Evolutionary conservation across 2,888 invertebrate genomes (phyloP).

Genomic region (Drosophila flavopinicola): DNA sequence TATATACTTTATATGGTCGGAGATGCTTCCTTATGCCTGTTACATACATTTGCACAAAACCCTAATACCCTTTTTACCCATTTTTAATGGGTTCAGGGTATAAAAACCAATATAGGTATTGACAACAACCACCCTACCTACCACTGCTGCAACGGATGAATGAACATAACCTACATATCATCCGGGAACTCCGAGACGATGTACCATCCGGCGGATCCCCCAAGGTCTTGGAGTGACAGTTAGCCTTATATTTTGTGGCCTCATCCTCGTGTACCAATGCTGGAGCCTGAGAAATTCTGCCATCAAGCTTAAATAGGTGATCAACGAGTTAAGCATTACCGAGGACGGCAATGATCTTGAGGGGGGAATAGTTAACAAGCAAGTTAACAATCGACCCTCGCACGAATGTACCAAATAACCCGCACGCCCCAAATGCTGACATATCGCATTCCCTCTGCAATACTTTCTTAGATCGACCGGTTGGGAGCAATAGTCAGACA

Average conservation of each 20-base stretch:
- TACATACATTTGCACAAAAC: no score
- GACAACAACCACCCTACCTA: no score
- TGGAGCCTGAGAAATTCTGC: neutral
- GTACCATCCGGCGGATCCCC: no score
- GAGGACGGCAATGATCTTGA: slow-evolving; percentile 2
- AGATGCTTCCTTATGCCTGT: no score
- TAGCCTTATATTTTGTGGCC: neutral
- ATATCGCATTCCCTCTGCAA: neutral
- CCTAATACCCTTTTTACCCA: no score
- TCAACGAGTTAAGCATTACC: neutral
- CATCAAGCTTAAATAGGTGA: neutral
- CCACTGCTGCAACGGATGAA: neutral
- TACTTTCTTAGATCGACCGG: neutral
- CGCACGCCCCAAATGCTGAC: neutral
- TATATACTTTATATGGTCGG: no score
- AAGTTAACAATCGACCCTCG: neutral
- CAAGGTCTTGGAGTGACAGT: no score
- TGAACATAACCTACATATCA: neutral
- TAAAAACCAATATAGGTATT: no score
- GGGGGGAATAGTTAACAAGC: neutral
- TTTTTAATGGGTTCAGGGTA: no score
- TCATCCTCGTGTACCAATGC: neutral
- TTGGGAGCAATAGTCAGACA: neutral
- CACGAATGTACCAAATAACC: neutral
- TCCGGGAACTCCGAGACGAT: neutral